These are phyloP conservation scores for Tenthredo distinguenda DNA, from an alignment of 2,888 invertebrate species.

Conservation along the genomic window DNA sequence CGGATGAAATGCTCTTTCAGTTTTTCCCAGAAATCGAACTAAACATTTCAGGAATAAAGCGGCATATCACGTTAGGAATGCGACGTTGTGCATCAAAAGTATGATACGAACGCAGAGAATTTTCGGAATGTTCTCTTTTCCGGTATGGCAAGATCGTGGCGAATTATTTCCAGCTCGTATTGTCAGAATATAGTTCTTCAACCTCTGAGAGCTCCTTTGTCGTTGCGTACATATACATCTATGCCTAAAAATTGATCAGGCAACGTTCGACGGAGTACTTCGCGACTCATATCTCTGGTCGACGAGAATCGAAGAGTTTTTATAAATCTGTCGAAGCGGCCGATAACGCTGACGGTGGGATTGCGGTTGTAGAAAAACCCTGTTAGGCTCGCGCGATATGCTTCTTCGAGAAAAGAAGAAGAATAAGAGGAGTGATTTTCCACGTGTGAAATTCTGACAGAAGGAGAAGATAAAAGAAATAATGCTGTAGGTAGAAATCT, in stretches of 20 bases:
- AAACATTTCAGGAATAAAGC: not conserved
- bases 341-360: no score
- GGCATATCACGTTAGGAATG: not conserved
- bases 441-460: not conserved
- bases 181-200: not conserved
- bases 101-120: not conserved
- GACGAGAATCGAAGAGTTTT: no score
- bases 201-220: not conserved
- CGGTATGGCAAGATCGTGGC: not conserved
- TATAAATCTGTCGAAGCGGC: no score
- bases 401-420: no score
- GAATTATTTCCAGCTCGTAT: not conserved
- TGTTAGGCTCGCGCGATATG: no score
- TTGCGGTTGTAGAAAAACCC: no score
- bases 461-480: not conserved
- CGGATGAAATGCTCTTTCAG: not conserved
- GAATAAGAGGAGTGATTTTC: not conserved
- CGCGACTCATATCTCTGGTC: no score
- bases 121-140: not conserved
- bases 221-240: not conserved
- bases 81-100: not conserved
- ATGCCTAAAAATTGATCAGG: not conserved
- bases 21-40: not conserved
- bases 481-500: not conserved
- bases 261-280: not conserved